Percentiles rank a stretch among this genome's conserved stretches.
These are phyloP conservation scores for Callopanchax toddi DNA, from an alignment of 2,113 vertebrate species.

Conservation along the genomic window DNA sequence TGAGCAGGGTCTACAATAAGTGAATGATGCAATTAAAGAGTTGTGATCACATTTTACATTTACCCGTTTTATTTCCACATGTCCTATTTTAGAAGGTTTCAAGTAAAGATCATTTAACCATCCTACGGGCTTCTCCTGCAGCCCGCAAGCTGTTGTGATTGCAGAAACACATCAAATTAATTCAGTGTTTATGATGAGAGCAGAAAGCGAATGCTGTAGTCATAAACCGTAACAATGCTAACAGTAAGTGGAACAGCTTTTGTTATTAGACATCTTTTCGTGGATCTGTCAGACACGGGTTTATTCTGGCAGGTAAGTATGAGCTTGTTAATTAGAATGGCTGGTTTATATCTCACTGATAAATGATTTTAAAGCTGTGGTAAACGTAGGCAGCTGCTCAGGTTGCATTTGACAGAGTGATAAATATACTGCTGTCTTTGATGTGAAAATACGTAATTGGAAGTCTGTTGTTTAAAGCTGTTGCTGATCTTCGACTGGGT, in stretches of 20 bases:
- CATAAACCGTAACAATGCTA: conserved; percentile 19
- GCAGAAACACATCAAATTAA: conserved; percentile 19
- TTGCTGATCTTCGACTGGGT: neutral
- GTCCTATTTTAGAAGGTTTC: neutral
- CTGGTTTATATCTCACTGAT: conserved; percentile 20
- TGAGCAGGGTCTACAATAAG: conserved; percentile 48
- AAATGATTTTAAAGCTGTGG: conserved; percentile 13
- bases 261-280: conserved; percentile 19
- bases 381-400: conserved; percentile 5
- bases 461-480: neutral
- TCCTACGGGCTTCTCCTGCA: conserved; percentile 9
- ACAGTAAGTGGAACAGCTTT: conserved; percentile 23
- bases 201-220: conserved; percentile 24
- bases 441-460: neutral
- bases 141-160: conserved; percentile 10
- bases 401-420: conserved; percentile 1
- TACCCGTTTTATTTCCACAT: too few relatives aligned
- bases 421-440: neutral
- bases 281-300: conserved; percentile 15
- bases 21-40: conserved; percentile 57
- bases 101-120: conserved; percentile 9
- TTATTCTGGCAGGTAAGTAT: conserved; percentile 28
- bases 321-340: conserved; percentile 22
- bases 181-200: neutral
- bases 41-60: conserved; percentile 21